Base-by-base conservation (phyloP, 2,888 invertebrate species). In the Tricholauxania praeusta region DNA sequence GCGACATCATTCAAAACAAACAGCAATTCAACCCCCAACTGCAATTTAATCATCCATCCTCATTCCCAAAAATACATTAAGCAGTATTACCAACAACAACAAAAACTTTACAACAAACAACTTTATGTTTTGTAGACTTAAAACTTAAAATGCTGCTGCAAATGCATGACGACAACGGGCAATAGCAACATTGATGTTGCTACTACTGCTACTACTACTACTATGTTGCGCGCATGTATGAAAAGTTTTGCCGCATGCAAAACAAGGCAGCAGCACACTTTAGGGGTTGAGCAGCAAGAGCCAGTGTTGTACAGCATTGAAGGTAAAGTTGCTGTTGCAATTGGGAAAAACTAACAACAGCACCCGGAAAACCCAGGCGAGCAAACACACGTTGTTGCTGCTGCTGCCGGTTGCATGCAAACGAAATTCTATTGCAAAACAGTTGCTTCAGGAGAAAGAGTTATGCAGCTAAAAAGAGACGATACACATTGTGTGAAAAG, bases 181-280 rank as follows among this genome's bases (percentile, higher is more conserved):
- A 63, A 12, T 47, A 12, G 48, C 57, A 57, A 8, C 19, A 48
- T 48, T 17, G 22, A 17, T n/a, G 48, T 17, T 48, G 57, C 55
- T 8, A 17, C 53, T 52, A 66, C 32, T 66, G 51, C 68, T 39
- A 39, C 39, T 39, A 39, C 39, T 6, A 39, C 39, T 2, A 69
- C 32, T 22, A 17, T 62, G 39, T 70, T 22, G 52, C 49, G 69
- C 69, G 69, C 69, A 52, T 70, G 69, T 60, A 57, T 62, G 69
- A 62, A 70, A 70, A 70, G 52, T 70, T 62, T 49, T 62, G 3
- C 62, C 52, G 62, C 69, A 70, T 70, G 69, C 69, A 70, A 60
- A 68, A 57, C 28, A 15, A 68, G 22, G 66, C 49, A 51, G 52
- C 49, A 51, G 52, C 19, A 28, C 8, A 28, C n/a, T 49, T 65